Base-by-base conservation (phyloP, 37 sponge, comb jelly and placozoan genomes). In the Eunapius fragilis region DNA sequence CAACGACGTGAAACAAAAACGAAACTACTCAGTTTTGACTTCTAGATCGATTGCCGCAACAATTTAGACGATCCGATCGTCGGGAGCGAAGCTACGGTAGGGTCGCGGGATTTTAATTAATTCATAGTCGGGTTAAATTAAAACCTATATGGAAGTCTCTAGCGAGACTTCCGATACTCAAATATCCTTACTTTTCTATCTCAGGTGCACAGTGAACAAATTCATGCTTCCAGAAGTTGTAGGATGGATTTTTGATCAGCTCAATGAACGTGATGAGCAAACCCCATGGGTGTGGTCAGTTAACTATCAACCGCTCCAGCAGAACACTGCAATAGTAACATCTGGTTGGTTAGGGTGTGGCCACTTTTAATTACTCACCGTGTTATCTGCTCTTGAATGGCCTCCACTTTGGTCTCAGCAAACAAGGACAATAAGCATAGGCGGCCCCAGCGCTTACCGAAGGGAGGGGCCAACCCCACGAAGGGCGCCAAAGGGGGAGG, bases 121-220 rank as follows among this genome's bases (percentile, higher is more conserved):
- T n/a, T n/a, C n/a, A n/a, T n/a, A n/a, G n/a, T n/a, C n/a, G n/a
- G n/a, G n/a, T n/a, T n/a, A n/a, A n/a, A n/a, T n/a, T n/a, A n/a
- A n/a, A n/a, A n/a, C n/a, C n/a, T n/a, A n/a, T n/a, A n/a, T n/a
- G n/a, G n/a, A n/a, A n/a, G n/a, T n/a, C n/a, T n/a, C n/a, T n/a
- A n/a, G n/a, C n/a, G n/a, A n/a, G n/a, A n/a, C n/a, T n/a, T n/a
- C n/a, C n/a, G 0, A 13, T 41, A 68, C 47, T 24, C 45, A 19
- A 3, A 84, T n/a, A n/a, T n/a, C n/a, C 95, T 83, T 37, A 98
- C 98, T 96, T 97, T 68, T 95, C 93, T 69, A 99, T 99, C 80
- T 99, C 99, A 22, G 99, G 99, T 5, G 99, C 99, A 94, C 99
- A 99, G 80, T 96, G 98, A 19, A 99, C 99, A 89, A 99, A 99